Evolutionary conservation across 2,797 vertebrate genomes (phyloP).

Genomic region (Diglossa cyanea): DNA sequence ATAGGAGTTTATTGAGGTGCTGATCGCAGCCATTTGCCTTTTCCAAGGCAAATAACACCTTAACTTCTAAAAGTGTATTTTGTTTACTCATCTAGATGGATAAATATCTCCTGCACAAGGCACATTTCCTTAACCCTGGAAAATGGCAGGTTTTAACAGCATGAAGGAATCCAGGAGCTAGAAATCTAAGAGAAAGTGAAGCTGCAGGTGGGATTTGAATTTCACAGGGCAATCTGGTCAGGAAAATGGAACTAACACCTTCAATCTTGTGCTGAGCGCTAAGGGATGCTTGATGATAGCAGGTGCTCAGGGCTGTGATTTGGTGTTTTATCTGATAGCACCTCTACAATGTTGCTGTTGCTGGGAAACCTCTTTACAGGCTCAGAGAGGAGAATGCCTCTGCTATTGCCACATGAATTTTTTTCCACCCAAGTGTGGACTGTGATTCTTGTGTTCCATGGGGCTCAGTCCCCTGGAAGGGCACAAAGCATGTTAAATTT

Average conservation of each 20-base stretch:
- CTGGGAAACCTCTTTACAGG: slow-evolving; percentile 24
- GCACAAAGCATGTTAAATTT: background rate
- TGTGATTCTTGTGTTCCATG: background rate
- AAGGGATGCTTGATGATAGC: background rate
- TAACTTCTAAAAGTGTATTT: background rate
- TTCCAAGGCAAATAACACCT: background rate
- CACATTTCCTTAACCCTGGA: background rate
- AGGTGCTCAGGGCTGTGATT: slow-evolving; percentile 38
- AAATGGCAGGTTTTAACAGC: background rate
- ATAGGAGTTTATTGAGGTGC: background rate
- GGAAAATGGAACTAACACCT: slow-evolving; percentile 36
- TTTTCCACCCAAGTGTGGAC: background rate
- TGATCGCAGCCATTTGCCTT: background rate
- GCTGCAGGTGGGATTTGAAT: background rate
- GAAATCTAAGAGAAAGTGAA: background rate
- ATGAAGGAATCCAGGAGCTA: background rate
- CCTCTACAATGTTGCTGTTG: slow-evolving; percentile 12
- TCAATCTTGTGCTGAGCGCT: background rate
- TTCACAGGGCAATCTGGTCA: background rate
- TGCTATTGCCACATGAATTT: background rate
- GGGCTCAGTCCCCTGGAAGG: background rate
- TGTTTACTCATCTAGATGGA: background rate
- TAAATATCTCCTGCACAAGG: background rate
- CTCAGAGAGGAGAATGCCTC: background rate
- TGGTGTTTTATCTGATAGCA: slow-evolving; percentile 17